Base-by-base conservation (phyloP, 2,888 invertebrate genomes). In the Melitaea athalia region DNA sequence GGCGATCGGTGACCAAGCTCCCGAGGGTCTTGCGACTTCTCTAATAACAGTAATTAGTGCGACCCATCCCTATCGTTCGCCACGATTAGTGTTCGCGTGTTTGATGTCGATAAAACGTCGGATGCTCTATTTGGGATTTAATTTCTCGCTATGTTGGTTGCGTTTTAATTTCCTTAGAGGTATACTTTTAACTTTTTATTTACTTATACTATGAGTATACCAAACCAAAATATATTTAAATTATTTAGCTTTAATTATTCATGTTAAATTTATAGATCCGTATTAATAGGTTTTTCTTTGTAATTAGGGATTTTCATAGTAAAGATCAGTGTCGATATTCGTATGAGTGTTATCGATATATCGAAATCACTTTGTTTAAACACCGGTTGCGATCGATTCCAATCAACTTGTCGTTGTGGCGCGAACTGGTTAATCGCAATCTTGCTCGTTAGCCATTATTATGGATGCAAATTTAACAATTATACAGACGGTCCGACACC, bases 391-490 rank as follows among this genome's bases (percentile, higher is more conserved):
- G 59, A 71, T 69, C 66, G 71, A 73, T 69, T 67, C 70, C 71
- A 74, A 85, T 85, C 87, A 85, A 85, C 82, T 86, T 85, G 87
- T 85, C 85, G 82, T 79, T 83, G 83, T 79, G 83, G 85, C 81
- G 86, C 82, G 85, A 87, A 87, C 87, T 86, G 85, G 82, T 82
- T 76, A 87, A 89, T 90, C 78, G 85, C 85, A 83, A 89, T 90
- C 88, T 83, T 77, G 79, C 88, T 89, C 85, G 89, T 89, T 88
- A 88, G 83, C 81, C 81, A 77, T 84, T 81, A 90, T 89, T 88
- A 90, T 87, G 80, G 83, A 89, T 89, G 89, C 85, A 88, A 90
- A 90, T 89, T 87, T 85, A 87, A 87, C 85, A 87, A 88, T 87
- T 88, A 86, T 83, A 83, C 82, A 83, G 74, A 74, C 71, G 78